These are phyloP conservation scores for Macrobrachium nipponense DNA, from an alignment of 1,140 invertebrate species.

Conservation along the genomic window DNA sequence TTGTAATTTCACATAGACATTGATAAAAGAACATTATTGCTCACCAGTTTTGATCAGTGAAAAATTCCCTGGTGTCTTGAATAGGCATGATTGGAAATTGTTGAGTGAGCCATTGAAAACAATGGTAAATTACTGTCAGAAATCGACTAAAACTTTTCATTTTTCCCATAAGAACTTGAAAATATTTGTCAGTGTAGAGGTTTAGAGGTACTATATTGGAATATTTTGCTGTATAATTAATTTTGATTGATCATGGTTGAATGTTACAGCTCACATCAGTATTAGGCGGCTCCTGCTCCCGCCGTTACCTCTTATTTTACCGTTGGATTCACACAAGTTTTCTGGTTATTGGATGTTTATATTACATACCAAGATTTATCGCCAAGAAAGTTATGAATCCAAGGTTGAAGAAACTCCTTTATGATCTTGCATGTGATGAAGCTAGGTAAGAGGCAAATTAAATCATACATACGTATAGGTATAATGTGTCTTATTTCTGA, in stretches of 20 bases:
- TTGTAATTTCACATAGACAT: too few species aligned
- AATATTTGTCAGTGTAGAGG: not conserved
- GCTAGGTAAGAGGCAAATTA: conserved; percentile 2
- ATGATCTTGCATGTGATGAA: conserved; percentile 15
- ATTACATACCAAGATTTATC: conserved; percentile 35
- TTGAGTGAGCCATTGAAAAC: too few species aligned
- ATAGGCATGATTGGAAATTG: too few species aligned
- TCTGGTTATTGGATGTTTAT: not conserved
- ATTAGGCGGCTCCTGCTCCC: not conserved
- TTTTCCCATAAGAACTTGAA: too few species aligned
- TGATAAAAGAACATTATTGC: too few species aligned
- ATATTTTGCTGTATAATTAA: not conserved
- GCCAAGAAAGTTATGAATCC: conserved; percentile 23
- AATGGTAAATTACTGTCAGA: too few species aligned
- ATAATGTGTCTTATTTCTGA: not conserved
- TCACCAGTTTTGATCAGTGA: too few species aligned
- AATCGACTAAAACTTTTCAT: too few species aligned
- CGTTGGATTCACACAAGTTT: conserved; percentile 37
- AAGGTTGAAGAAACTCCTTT: conserved; percentile 23
- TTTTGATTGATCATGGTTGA: not conserved
- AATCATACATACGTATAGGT: too few species aligned
- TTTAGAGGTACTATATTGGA: not conserved
- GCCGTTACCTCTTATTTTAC: conserved; percentile 42
- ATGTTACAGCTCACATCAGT: not conserved
- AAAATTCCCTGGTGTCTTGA: too few species aligned